Percentiles rank a stretch among this genome's conserved stretches.
Evolutionary conservation across 1,140 invertebrate species (phyloP).

Genomic region (Drosophila nannoptera): DNA sequence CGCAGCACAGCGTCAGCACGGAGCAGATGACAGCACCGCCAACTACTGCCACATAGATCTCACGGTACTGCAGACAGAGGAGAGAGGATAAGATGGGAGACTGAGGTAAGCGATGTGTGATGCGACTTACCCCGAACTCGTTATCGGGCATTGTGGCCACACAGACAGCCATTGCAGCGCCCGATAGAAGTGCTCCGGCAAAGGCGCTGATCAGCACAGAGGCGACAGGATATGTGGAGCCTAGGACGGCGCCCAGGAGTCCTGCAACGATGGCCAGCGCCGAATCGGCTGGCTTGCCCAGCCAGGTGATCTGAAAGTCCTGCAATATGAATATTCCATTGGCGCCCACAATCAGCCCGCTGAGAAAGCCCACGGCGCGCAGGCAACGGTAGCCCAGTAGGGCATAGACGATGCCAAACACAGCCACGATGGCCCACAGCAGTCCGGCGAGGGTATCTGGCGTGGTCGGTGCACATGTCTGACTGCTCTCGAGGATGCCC

Average conservation of each 20-base stretch:
- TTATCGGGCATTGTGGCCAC: conserved; percentile 78
- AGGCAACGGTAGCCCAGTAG: conserved; percentile 90
- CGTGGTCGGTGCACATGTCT: conserved; percentile 67
- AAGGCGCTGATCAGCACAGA: conserved; percentile 75
- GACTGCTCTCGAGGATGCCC: conserved; percentile 74
- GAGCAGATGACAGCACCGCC: conserved; percentile 78
- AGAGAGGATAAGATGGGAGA: not conserved
- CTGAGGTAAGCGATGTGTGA: not conserved
- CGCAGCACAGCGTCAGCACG: conserved; percentile 74
- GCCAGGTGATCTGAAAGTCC: conserved; percentile 69
- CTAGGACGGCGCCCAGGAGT: conserved; percentile 70
- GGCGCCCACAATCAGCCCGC: conserved; percentile 91
- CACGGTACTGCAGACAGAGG: conserved; percentile 58
- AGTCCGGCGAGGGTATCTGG: conserved; percentile 72
- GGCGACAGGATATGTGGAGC: conserved; percentile 76
- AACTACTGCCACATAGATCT: conserved; percentile 74
- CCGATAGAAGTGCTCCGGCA: conserved; percentile 72
- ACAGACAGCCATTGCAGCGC: conserved; percentile 75
- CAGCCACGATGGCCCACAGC: conserved; percentile 76
- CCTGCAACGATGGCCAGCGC: conserved; percentile 76
- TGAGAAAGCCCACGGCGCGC: conserved; percentile 93
- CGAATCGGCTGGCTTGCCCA: conserved; percentile 76
- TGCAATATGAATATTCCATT: conserved; percentile 78
- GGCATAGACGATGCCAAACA: conserved; percentile 83
- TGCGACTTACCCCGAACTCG: conserved; percentile 74